Base-by-base conservation (phyloP, 2,797 vertebrate species). In the Morelia viridis region DNA sequence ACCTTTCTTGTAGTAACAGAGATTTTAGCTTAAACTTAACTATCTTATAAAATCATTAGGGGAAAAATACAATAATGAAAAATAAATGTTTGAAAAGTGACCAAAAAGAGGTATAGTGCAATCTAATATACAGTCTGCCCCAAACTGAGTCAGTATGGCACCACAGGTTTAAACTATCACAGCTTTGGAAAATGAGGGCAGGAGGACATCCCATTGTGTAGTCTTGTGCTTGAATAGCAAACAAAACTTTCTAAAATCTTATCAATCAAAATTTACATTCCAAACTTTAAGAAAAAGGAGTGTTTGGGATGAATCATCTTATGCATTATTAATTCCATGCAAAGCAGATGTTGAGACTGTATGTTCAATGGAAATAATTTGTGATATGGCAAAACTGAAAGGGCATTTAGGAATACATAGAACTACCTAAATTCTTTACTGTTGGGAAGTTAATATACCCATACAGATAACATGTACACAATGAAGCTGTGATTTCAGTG, bases 41-140 rank as follows among this genome's bases (percentile, higher is more conserved):
- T 94, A 94, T 95, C 93, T 92, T 94, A 94, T 92, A 93, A 95
- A 93, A 96, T 96, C 93, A 92, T 96, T 94, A 94, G 93, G 94
- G 2, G 50, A 61, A 56, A 22, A 46, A 1, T 28, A 65, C 26
- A 58, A 41, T n/a, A 15, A 60, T 35, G 10, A 86, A 90, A 53
- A 60, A 19, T 53, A 24, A 71, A 13, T 19, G 46, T 13, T 24
- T 71, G 9, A 31, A 87, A 87, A 90, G 35, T 10, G 41, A 50
- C 19, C 28, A 46, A 86, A 87, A n/a, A 31, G n/a, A 46, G 31
- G 35, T 17, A 12, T n/a, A 31, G 4, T 12, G 17, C n/a, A 56
- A 89, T 35, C 5, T 53, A 56, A 58, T 76, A 41, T 24, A 46
- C n/a, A 5, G 12, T 80, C 56, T 80, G 7, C 22, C 80, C 71